phyloP scores from a whole-genome alignment of 2,797 vertebrate species.

The Mus caroli region DNA sequence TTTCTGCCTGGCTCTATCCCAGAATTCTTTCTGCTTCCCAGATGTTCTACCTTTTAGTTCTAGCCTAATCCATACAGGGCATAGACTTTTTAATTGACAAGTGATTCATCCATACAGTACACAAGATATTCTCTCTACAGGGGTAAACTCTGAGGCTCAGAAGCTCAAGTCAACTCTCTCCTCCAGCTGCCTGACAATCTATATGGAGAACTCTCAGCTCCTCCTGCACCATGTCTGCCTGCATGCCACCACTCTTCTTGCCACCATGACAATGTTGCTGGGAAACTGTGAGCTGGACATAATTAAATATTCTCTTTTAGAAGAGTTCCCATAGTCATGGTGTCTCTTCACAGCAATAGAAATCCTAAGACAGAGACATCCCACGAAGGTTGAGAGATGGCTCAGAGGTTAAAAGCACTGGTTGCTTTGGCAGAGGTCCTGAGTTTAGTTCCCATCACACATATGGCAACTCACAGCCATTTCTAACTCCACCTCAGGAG shows the following conservation, averaged over 20 bases:
- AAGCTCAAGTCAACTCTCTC: neutral
- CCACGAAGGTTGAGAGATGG: neutral
- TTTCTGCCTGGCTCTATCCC: neutral
- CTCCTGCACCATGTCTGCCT: neutral
- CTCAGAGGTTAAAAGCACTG: neutral
- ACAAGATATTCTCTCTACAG: neutral
- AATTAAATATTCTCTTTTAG: neutral
- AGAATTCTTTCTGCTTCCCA: neutral
- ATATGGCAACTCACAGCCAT: neutral
- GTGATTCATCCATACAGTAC: neutral
- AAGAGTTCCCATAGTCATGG: neutral
- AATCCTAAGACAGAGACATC: neutral
- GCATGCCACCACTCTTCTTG: neutral
- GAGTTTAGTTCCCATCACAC: neutral
- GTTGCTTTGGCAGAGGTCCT: neutral
- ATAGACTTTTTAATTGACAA: neutral
- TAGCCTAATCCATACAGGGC: neutral
- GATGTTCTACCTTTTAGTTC: neutral
- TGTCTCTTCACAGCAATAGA: neutral
- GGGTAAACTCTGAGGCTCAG: neutral
- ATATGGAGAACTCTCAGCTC: neutral
- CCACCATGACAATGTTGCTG: neutral
- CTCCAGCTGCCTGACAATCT: neutral
- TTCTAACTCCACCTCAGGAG: neutral
- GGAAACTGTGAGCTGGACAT: neutral